Evolutionary conservation across 2,113 vertebrate genomes (phyloP), one percentile per base, ranked within the genome.

Genomic region (Calidris pugnax): DNA sequence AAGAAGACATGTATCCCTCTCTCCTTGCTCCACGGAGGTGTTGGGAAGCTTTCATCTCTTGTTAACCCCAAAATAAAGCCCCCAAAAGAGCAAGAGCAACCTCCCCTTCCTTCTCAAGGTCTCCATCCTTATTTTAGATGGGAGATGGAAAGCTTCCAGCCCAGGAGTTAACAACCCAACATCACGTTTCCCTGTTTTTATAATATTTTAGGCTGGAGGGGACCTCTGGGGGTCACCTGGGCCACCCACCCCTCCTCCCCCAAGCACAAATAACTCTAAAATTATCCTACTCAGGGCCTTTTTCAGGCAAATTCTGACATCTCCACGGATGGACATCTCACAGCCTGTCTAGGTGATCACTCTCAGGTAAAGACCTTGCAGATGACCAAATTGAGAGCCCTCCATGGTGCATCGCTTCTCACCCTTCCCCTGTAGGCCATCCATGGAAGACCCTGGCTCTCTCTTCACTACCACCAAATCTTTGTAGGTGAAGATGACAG

Each of bases 121-220:
- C 28, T 56, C 33, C 9, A 5, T 48, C 27, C 28, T 32, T 14
- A 22, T 7, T 60, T 67, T 35, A 19, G 35, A 14, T 0, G 14
- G 60, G 71, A 83, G 30, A 37, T 2, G 47, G 67, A 43, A 66
- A 90, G 28, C 30, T 26, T 26, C 14, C 23, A 50, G 27, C 10
- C 6, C 24, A 17, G n/a, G 45, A 35, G 23, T 20, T 45, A 50
- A 47, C 13, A 39, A 33, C 10, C 47, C 14, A 32, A 16, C 0
- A 0, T 6, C 0, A 0, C 1, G 0, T 32, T 66, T 71, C 28
- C 45, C 35, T 4, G 17, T 1, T 78, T 47, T 57, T 18, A 11
- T 4, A 3, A 23, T 37, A 47, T 32, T 77, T 77, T 5, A 39
- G 53, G 43, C 39, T 7, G 21, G 33, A 37, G 7, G 0, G 6